Conservation (phyloP, 2,113 vertebrate species). For the Erythrocercus mccallii region DNA sequence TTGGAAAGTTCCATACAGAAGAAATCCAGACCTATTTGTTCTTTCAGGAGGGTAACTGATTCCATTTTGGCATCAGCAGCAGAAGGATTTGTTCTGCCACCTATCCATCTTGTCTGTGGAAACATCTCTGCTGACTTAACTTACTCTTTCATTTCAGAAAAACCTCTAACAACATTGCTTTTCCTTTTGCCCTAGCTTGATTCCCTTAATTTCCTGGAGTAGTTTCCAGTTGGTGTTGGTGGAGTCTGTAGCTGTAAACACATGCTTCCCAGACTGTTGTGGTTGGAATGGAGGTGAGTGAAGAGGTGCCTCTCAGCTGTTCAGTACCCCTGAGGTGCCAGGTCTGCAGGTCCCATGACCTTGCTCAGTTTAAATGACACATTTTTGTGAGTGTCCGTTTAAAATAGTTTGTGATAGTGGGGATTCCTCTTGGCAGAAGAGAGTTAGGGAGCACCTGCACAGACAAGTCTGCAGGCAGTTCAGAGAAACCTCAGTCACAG, state of each 20-base stretch:
- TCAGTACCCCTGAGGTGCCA: rapidly evolving
- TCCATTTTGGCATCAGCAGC: background rate
- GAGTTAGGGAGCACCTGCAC: background rate
- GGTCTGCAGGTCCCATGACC: background rate
- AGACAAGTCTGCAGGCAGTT: background rate
- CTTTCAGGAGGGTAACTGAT: background rate
- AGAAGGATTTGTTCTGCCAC: background rate
- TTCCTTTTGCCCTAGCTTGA: background rate
- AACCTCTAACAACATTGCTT: background rate
- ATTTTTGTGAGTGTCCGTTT: background rate
- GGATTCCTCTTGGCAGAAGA: background rate
- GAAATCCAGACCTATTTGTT: background rate
- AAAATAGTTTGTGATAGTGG: background rate
- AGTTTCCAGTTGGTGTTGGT: background rate
- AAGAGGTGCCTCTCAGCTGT: background rate
- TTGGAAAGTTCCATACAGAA: background rate
- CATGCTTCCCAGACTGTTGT: rapidly evolving
- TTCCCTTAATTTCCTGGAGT: background rate
- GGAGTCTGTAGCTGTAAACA: background rate
- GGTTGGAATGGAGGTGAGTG: background rate
- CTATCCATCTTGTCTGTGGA: background rate
- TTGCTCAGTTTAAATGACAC: background rate
- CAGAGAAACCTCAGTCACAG: background rate
- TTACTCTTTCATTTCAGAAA: background rate
- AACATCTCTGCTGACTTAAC: background rate